These are phyloP conservation scores for Lucilia cuprina DNA, from an alignment of 1,140 invertebrate species.

Conservation along the genomic window DNA sequence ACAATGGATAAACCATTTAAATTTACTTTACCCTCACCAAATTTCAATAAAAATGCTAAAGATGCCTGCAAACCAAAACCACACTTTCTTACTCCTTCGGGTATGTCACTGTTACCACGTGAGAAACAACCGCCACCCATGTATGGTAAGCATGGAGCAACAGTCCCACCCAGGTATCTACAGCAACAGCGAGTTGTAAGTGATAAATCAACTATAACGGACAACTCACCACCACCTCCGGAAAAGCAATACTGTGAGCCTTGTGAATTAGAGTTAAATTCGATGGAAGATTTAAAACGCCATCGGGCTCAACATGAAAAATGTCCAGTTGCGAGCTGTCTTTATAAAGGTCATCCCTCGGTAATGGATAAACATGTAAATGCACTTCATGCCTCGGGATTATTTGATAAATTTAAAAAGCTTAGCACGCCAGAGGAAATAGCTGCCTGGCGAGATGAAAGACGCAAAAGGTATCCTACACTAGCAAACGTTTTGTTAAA, in stretches of 20 bases:
- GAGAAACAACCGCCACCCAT: conserved; percentile 61
- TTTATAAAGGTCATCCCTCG: conserved; percentile 79
- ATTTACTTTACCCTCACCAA: conserved; percentile 52
- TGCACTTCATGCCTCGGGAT: conserved; percentile 80
- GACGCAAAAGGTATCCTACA: conserved; percentile 70
- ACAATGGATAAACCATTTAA: conserved; percentile 47
- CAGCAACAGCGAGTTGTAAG: background rate
- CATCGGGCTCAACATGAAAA: conserved; percentile 75
- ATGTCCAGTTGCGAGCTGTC: conserved; percentile 83
- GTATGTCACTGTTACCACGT: conserved; percentile 55
- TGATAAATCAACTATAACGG: background rate
- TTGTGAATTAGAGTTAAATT: conserved; percentile 77
- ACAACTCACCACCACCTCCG: background rate
- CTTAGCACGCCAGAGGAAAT: conserved; percentile 80
- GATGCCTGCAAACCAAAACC: conserved; percentile 30
- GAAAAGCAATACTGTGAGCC: conserved; percentile 71
- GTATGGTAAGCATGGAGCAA: conserved; percentile 61
- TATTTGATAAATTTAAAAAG: conserved; percentile 78
- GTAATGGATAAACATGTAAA: conserved; percentile 80
- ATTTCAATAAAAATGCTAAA: conserved; percentile 47
- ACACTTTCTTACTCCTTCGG: conserved; percentile 55
- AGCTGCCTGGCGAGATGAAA: conserved; percentile 80
- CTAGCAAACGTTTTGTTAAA: conserved; percentile 74
- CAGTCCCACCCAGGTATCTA: conserved; percentile 53
- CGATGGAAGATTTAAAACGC: conserved; percentile 66